These are phyloP conservation scores for Botrylloides violaceus DNA, from an alignment of 23 tunicate species.

Conservation along the genomic window DNA sequence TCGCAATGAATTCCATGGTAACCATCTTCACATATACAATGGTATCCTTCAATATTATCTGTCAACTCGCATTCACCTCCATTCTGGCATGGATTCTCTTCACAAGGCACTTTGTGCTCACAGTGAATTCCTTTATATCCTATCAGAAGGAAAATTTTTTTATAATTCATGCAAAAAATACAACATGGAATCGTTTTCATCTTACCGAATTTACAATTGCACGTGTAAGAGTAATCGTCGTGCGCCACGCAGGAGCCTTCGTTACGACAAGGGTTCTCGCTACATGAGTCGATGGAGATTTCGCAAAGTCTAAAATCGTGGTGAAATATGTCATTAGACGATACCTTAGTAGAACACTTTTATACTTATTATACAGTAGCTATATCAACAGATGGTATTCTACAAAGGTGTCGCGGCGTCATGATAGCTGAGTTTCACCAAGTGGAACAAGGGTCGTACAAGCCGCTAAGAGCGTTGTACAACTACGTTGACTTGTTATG, in stretches of 20 bases:
- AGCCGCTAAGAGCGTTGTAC: too few species aligned
- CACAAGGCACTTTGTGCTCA: not conserved
- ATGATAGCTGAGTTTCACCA: too few species aligned
- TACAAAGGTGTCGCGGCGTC: too few species aligned
- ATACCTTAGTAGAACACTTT: too few species aligned
- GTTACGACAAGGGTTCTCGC: slow-evolving; percentile 4
- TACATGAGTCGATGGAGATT: not conserved
- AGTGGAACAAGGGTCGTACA: too few species aligned
- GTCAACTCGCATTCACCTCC: slow-evolving; percentile 7
- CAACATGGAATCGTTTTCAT: too few species aligned
- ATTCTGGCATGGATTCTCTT: slow-evolving; percentile 2
- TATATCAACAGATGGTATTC: too few species aligned
- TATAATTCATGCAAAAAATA: too few species aligned
- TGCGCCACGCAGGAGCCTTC: slow-evolving; percentile 2
- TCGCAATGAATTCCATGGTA: slow-evolving; percentile 17
- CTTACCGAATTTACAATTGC: slow-evolving; percentile 7
- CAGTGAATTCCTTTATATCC: slow-evolving; percentile 9
- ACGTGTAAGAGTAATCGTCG: slow-evolving; percentile 5
- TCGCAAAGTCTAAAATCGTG: slow-evolving; percentile 20
- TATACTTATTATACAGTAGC: too few species aligned
- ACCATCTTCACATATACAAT: slow-evolving; percentile 4
- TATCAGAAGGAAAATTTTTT: too few species aligned
- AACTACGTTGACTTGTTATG: too few species aligned
- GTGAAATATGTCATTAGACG: too few species aligned
- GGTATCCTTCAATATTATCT: not conserved